Percentiles rank a stretch among this genome's conserved stretches.
These are phyloP conservation scores for Typhlichthys subterraneus DNA, from an alignment of 2,797 vertebrate species.

Conservation along the genomic window DNA sequence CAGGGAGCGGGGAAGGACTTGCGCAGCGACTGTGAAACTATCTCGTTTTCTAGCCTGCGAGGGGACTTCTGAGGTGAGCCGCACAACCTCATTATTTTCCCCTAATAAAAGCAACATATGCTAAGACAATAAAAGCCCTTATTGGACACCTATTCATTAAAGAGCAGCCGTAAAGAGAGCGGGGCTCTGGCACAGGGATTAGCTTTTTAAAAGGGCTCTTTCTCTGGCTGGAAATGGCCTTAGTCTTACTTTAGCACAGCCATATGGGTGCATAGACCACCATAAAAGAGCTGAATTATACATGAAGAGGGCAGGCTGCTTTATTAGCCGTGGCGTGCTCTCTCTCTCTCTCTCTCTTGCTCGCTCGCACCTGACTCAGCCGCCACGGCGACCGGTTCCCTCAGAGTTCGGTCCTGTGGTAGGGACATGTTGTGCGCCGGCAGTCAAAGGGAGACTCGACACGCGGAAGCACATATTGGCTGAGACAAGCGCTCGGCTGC, in stretches of 20 bases:
- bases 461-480: constrained; percentile 52
- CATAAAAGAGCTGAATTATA: constrained; percentile 84
- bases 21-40: constrained; percentile 98
- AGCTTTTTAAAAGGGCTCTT: constrained; percentile 81
- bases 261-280: constrained; percentile 72
- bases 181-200: constrained; percentile 75
- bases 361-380: constrained; percentile 47
- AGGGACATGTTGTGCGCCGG: constrained; percentile 10
- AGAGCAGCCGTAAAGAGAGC: constrained; percentile 83
- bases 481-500: constrained; percentile 54
- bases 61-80: constrained; percentile 98
- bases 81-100: constrained; percentile 99
- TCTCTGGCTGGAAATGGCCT: constrained; percentile 77
- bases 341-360: constrained; percentile 54
- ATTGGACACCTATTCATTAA: constrained; percentile 96
- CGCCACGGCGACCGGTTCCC: constrained; percentile 19
- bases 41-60: constrained; percentile 95
- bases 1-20: constrained; percentile 92
- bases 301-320: constrained; percentile 76
- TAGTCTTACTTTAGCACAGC: constrained; percentile 73
- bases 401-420: constrained; percentile 10
- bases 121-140: constrained; percentile 99
- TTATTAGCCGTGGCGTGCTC: constrained; percentile 78
- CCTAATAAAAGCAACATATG: constrained; percentile 99
- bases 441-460: constrained; percentile 34